phyloP scores from a whole-genome alignment of 1,140 invertebrate species.

The Drosophila equinoxialis region DNA sequence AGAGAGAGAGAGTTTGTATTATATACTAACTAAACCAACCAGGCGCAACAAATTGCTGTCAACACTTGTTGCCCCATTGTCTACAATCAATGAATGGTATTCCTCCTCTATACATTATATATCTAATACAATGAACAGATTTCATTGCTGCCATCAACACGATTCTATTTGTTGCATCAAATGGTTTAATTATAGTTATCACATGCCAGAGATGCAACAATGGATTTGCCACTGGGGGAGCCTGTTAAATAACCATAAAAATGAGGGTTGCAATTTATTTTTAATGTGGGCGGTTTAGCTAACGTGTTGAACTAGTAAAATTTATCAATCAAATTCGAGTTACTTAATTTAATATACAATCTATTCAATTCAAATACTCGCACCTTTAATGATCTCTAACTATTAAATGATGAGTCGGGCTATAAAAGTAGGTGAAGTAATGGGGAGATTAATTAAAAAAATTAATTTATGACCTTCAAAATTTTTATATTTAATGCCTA shows the following conservation, averaged over 20 bases:
- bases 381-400: too few species aligned
- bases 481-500: too few species aligned
- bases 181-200: conserved; percentile 75
- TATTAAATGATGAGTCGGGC: too few species aligned
- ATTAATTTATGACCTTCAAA: too few species aligned
- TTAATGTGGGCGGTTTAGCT: conserved; percentile 28
- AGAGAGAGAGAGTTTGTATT: neutral
- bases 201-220: conserved; percentile 54
- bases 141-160: conserved; percentile 25
- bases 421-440: too few species aligned
- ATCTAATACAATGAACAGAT: conserved; percentile 29
- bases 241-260: conserved; percentile 36
- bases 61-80: conserved; percentile 39
- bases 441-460: too few species aligned
- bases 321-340: neutral
- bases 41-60: conserved; percentile 63
- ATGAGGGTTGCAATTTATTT: conserved; percentile 29
- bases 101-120: conserved; percentile 6
- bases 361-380: too few species aligned
- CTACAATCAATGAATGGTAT: neutral
- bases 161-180: conserved; percentile 58
- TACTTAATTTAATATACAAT: too few species aligned
- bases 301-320: neutral
- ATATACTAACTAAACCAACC: conserved; percentile 20
- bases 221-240: conserved; percentile 32